Evolutionary conservation across 2,113 vertebrate species (phyloP), one percentile per base, ranked within the genome.

Genomic region (Mormoops blainvillei): DNA sequence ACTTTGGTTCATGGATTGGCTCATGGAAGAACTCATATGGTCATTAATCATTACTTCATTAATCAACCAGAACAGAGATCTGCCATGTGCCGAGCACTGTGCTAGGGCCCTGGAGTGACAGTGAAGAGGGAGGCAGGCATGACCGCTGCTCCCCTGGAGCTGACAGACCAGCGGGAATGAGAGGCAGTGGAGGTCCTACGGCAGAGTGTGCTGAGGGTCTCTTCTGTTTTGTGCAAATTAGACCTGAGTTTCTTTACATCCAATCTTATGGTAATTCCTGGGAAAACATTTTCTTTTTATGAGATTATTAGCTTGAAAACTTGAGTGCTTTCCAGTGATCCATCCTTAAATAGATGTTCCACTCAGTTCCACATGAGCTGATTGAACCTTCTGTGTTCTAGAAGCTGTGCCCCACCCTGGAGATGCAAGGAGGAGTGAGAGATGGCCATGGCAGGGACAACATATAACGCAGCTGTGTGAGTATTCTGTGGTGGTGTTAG

Each of bases 211-310:
- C 61, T 48, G 38, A n/a, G 58, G 54, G 8, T 3, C 24, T 61
- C 26, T 73, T 33, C 24, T 76, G n/a, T 65, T 87, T 18, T 56
- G 24, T 83, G 16, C 56, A 68, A 52, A 73, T 38, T 54, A 70
- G n/a, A 65, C 15, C n/a, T 54, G 26, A 89, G 12, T 48, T 71
- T 52, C 73, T 85, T 77, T 70, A 73, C 1, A 80, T 43, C 43
- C 8, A 52, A 24, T 38, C 7, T 83, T 2, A 70, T 36, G 28
- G 38, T 76, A 68, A 87, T 73, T 92, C 61, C 41, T 73, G 31
- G 61, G 18, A 74, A 94, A 74, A 89, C 24, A 45, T 76, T 93
- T 84, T 48, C 52, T 87, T 89, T 45, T 20, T 41, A 28, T 33
- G 45, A 82, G n/a, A 43, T 22, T 73, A 11, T 65, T 52, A 77